Base-by-base conservation (phyloP, 1,140 invertebrate genomes). In the Eulimnadia texana region DNA sequence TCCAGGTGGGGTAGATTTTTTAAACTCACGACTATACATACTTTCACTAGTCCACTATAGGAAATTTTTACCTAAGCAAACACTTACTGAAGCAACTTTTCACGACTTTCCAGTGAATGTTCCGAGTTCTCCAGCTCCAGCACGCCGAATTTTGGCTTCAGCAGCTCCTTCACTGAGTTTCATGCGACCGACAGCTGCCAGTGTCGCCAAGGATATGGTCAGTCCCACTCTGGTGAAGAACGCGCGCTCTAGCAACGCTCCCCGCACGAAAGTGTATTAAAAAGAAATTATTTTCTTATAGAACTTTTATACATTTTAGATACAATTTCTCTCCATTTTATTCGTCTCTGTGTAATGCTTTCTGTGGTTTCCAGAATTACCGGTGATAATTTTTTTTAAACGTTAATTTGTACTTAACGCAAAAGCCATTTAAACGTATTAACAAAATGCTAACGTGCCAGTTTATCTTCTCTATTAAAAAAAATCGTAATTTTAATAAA, bases 101-200 rank as follows among this genome's bases (percentile, higher is more conserved):
- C n/a, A n/a, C n/a, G n/a, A n/a, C n/a, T n/a, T n/a, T 42, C 33
- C 19, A 57, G 55, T 57, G 55, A 20, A 27, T 13, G 55, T 57
- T n/a, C 55, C 55, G 33, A 57, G 55, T 57, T 57, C 55, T 29
- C 55, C 55, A 27, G 55, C 55, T 57, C 55, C 55, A 20, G 55
- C 33, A 20, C 55, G 55, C 33, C 55, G 55, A 20, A 57, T 27
- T 27, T 22, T 33, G 55, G 28, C 24, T 20, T 57, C 53, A 13
- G 33, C 52, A 13, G 49, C 63, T 2, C 20, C 29, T 6, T 20
- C 42, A n/a, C 73, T 79, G 50, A 78, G 78, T 65, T 82, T 82
- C 66, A 82, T 82, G 81, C 71, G 78, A 62, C 81, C 81, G 0
- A 82, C 81, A 0, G 74, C 80, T 0, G 75, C 80, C 3, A 81